Evolutionary conservation across 2,113 vertebrate species (phyloP).

Genomic region (Irena cyanogastra): DNA sequence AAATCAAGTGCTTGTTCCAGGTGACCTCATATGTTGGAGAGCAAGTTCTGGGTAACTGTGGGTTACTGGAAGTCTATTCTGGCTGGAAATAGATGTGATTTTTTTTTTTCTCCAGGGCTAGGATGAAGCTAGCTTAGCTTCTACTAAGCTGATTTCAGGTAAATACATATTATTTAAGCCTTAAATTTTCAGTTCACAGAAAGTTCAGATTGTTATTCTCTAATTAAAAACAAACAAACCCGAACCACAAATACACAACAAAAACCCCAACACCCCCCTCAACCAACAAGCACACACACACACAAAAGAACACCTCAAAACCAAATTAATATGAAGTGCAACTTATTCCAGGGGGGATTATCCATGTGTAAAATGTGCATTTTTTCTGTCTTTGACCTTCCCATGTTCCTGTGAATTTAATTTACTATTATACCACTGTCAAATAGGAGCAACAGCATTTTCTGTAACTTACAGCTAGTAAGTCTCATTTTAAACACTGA

Average conservation of each 20-base stretch:
- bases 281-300: not conserved
- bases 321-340: not conserved
- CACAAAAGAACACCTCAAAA: not conserved
- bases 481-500: not conserved
- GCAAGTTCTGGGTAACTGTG: not conserved
- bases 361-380: not conserved
- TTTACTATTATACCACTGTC: not conserved
- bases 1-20: slow-evolving; percentile 19
- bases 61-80: slow-evolving; percentile 41
- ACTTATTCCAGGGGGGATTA: not conserved
- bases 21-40: slow-evolving; percentile 49
- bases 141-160: not conserved
- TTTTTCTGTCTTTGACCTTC: not conserved
- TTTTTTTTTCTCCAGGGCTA: not conserved
- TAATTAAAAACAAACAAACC: not conserved
- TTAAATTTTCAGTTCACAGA: not conserved
- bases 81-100: not conserved
- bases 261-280: not conserved
- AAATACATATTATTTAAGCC: not conserved
- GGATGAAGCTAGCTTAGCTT: not conserved
- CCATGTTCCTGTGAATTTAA: not conserved
- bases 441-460: not conserved
- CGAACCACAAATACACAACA: not conserved
- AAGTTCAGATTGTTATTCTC: not conserved
- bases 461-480: not conserved